Percentiles rank a stretch among this genome's conserved stretches.
phyloP scores from a whole-genome alignment of 2,113 vertebrate species.

The Platysternon megacephalum region DNA sequence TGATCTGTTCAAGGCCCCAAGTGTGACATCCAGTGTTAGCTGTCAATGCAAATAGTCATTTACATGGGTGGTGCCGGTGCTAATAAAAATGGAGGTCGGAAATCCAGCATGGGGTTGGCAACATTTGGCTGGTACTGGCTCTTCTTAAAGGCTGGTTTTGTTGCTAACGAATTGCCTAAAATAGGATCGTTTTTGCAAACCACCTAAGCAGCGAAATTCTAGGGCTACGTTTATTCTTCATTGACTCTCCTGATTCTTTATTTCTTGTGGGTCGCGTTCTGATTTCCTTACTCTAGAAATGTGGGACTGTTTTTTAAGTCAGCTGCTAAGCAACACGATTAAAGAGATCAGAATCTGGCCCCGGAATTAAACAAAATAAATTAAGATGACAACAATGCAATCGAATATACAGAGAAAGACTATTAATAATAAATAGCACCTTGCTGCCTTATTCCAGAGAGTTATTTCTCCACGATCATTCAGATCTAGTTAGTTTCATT shows the following conservation, averaged over 20 bases:
- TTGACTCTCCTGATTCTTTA: neutral
- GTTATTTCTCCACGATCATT: neutral
- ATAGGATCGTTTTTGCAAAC: neutral
- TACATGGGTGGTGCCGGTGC: neutral
- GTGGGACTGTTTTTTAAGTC: too few species aligned
- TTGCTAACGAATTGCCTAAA: neutral
- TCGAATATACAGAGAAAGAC: neutral
- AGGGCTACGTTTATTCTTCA: neutral
- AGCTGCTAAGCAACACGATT: neutral
- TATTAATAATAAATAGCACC: neutral
- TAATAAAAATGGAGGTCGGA: neutral
- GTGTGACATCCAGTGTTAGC: neutral
- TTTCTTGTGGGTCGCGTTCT: neutral
- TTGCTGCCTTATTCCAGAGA: neutral
- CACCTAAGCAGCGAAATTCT: too few species aligned
- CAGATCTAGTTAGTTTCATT: neutral
- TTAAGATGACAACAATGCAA: neutral
- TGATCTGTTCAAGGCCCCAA: neutral
- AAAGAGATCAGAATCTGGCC: neutral
- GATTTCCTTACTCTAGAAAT: neutral
- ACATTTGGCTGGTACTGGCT: neutral
- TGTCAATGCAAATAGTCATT: neutral
- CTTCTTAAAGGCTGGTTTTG: neutral
- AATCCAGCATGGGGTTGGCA: neutral
- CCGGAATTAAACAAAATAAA: neutral